phyloP scores from a whole-genome alignment of 2,113 vertebrate genomes.

The Orthochromis malagaraziensis region DNA sequence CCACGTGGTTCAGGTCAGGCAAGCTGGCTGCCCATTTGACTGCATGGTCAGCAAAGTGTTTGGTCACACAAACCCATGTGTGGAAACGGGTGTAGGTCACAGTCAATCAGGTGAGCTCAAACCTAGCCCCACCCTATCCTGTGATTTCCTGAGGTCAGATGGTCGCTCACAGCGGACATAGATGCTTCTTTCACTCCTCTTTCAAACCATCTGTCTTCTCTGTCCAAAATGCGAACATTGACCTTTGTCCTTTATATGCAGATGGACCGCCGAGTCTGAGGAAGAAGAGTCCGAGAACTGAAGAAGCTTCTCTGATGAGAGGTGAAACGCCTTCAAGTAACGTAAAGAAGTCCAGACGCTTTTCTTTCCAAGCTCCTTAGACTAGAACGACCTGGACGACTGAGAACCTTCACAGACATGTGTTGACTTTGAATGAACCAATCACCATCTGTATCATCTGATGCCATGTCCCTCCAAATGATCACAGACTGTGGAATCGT shows the following conservation, averaged over 20 bases:
- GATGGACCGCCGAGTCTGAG: neutral
- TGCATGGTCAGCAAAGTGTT: neutral
- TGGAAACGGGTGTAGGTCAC: neutral
- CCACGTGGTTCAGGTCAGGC: neutral
- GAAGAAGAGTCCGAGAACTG: neutral
- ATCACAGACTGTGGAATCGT: neutral
- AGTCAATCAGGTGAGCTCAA: neutral
- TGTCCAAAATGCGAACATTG: rapidly evolving
- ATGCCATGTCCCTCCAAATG: rapidly evolving
- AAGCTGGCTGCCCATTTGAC: rapidly evolving
- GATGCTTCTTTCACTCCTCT: neutral
- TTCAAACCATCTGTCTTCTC: neutral
- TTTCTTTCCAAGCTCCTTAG: rapidly evolving
- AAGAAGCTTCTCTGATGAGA: neutral
- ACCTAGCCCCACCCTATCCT: neutral
- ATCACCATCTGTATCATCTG: neutral
- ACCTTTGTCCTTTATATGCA: neutral
- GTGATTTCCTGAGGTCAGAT: neutral
- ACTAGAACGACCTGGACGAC: neutral
- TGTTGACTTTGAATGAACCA: neutral
- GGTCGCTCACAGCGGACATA: neutral
- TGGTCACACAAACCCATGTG: neutral
- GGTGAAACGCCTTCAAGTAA: neutral
- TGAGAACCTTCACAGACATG: neutral
- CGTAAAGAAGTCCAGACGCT: neutral